Percentiles rank a stretch among this genome's conserved stretches.
phyloP scores from a whole-genome alignment of 2,113 vertebrate species.

The Polyodon spathula region DNA sequence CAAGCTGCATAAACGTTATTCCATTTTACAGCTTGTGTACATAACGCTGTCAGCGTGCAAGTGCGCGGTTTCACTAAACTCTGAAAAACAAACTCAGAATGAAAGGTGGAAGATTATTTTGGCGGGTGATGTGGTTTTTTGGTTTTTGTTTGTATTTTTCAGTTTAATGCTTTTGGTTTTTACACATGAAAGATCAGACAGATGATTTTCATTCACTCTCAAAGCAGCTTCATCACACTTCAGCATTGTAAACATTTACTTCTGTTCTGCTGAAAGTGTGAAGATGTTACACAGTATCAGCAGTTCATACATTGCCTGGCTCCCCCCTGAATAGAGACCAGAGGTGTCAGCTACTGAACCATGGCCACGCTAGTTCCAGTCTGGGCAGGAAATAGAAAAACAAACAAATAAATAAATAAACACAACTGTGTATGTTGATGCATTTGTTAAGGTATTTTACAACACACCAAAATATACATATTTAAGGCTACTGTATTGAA shows the following conservation, averaged over 20 bases:
- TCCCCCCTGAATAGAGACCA: conserved; percentile 34
- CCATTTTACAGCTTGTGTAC: conserved; percentile 67
- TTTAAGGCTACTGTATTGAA: too few relatives aligned
- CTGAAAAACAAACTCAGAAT: conserved; percentile 41
- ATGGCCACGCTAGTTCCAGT: too few relatives aligned
- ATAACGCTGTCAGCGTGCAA: conserved; percentile 63
- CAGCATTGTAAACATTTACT: conserved; percentile 39
- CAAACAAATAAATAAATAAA: too few relatives aligned
- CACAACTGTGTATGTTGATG: too few relatives aligned
- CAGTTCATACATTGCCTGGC: conserved; percentile 32
- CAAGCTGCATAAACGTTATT: conserved; percentile 70
- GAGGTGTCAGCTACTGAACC: conserved; percentile 27
- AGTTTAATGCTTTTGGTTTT: conserved; percentile 31
- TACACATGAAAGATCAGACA: conserved; percentile 8
- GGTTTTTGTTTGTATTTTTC: too few relatives aligned
- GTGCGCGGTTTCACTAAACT: conserved; percentile 45
- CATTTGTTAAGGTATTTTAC: too few relatives aligned
- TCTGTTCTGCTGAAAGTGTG: conserved; percentile 48
- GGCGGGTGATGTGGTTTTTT: conserved; percentile 25
- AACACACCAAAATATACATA: too few relatives aligned
- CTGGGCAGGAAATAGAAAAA: too few relatives aligned
- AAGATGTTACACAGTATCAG: conserved; percentile 53
- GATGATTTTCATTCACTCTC: conserved; percentile 25
- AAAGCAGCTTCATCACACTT: conserved; percentile 16
- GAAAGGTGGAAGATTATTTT: conserved; percentile 48